Conservation (phyloP, 2,797 vertebrate genomes). For the Mormyrus proboscirostris region DNA sequence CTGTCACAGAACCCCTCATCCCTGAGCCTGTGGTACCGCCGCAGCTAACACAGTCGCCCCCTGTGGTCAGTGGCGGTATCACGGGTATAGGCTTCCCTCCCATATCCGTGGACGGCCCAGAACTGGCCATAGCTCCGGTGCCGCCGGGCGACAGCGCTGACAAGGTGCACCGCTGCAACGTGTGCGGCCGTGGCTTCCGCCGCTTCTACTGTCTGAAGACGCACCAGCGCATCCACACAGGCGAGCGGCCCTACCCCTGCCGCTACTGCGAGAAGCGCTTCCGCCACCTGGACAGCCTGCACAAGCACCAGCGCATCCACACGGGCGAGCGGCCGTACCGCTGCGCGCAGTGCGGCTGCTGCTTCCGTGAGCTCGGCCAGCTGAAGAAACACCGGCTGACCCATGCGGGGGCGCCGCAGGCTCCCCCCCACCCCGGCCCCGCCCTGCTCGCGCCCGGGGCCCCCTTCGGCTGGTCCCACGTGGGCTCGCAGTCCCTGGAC, state of each 20-base stretch:
- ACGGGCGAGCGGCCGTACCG: slow-evolving; percentile 48
- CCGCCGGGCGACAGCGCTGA: slow-evolving; percentile 32
- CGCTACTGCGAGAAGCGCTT: slow-evolving; percentile 49
- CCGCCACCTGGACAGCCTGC: slow-evolving; percentile 49
- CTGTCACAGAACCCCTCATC: slow-evolving; percentile 22
- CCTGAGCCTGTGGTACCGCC: background rate
- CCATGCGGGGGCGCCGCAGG: slow-evolving; percentile 37
- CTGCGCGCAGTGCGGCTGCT: slow-evolving; percentile 47
- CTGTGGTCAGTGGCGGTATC: slow-evolving; percentile 8
- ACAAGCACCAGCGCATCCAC: slow-evolving; percentile 53
- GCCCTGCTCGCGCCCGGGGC: slow-evolving; percentile 26
- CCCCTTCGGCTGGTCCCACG: slow-evolving; percentile 42
- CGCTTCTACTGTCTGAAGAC: slow-evolving; percentile 52
- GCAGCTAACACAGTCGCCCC: slow-evolving; percentile 28
- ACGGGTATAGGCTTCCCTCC: slow-evolving; percentile 26
- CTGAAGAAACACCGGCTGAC: slow-evolving; percentile 50
- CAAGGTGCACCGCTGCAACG: slow-evolving; percentile 46
- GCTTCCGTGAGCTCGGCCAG: slow-evolving; percentile 48
- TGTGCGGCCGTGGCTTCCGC: slow-evolving; percentile 47
- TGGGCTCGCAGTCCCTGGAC: slow-evolving; percentile 44
- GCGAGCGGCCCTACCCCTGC: slow-evolving; percentile 48
- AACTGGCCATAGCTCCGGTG: slow-evolving; percentile 7
- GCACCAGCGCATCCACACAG: slow-evolving; percentile 49
- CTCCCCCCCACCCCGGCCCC: slow-evolving; percentile 26
- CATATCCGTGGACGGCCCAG: slow-evolving; percentile 17